Base-by-base conservation (phyloP, 2,888 invertebrate genomes). In the Ophioninae sp. region DNA sequence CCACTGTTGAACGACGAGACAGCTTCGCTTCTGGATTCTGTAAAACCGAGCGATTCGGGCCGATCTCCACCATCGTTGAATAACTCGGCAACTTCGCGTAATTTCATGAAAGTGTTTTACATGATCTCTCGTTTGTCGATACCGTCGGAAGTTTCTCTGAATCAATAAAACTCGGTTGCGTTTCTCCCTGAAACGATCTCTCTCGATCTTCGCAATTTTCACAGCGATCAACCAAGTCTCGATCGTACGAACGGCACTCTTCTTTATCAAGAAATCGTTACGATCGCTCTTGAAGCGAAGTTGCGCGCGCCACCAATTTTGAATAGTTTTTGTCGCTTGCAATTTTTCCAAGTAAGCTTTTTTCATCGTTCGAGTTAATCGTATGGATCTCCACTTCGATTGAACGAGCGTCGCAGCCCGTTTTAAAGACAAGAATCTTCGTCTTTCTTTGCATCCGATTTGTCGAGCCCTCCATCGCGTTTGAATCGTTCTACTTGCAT, bases 401-500 rank as follows among this genome's bases (percentile, higher is more conserved):
- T 87, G 94, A 30, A 85, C 82, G 0, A 85, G 63, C 81, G 89
- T 44, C 61, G 91, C 89, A n/a, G 93, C 91, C 37, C 87, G 89
- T 77, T 90, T 91, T 68, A 91, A 86, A 0, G 67, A 81, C 1
- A 90, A 30, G 80, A 92, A 94, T 20, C 89, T 65, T 6, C 84
- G 75, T 84, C 91, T 90, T 6, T 88, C 85, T 81, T 86, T 86
- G 85, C 91, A 93, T 90, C 87, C 87, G 0, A 68, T 41, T 8
- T 61, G 56, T 83, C 90, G 92, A 0, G 94, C 93, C 83, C 94
- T 94, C 86, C 94, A 93, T 83, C 93, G 91, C 0, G 87, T 92
- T 89, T 96, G 96, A 69, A 96, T 90, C 10, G 90, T 88, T 2
- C 93, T 86, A 0, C 91, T 89, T 6, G 94, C 93, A 9, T 92